Conservation (phyloP, 2,797 vertebrate species). For the Syndactyla subalaris region DNA sequence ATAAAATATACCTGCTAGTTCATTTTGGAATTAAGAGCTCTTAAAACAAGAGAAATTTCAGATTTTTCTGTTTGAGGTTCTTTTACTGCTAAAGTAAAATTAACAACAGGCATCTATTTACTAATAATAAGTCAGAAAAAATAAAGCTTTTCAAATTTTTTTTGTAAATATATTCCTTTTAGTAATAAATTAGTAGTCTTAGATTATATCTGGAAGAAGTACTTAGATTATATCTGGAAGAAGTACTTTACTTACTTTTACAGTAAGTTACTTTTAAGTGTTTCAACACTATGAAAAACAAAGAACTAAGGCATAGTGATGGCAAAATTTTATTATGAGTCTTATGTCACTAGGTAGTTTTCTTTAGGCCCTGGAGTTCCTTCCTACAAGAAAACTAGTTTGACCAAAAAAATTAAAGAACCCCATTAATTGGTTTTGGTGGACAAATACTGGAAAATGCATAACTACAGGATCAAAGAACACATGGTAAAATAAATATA, state of each 20-base stretch:
- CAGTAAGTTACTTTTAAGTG: not conserved
- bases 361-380: not conserved
- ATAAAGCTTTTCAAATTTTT: fast-evolving
- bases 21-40: not conserved
- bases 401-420: not conserved
- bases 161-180: not conserved
- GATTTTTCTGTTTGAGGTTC: not conserved
- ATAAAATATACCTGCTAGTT: not conserved
- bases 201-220: not conserved
- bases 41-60: not conserved
- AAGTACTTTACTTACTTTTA: not conserved
- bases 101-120: not conserved
- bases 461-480: not conserved
- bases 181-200: not conserved
- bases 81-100: not conserved
- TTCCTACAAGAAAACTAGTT: not conserved
- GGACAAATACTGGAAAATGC: not conserved
- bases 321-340: not conserved
- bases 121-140: not conserved
- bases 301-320: not conserved
- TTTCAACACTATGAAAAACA: not conserved
- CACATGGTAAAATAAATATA: not conserved
- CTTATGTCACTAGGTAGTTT: not conserved
- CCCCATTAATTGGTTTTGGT: not conserved
- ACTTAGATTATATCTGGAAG: not conserved